phyloP scores from a whole-genome alignment of 1,140 invertebrate species.

The Bombus difficillimus region DNA sequence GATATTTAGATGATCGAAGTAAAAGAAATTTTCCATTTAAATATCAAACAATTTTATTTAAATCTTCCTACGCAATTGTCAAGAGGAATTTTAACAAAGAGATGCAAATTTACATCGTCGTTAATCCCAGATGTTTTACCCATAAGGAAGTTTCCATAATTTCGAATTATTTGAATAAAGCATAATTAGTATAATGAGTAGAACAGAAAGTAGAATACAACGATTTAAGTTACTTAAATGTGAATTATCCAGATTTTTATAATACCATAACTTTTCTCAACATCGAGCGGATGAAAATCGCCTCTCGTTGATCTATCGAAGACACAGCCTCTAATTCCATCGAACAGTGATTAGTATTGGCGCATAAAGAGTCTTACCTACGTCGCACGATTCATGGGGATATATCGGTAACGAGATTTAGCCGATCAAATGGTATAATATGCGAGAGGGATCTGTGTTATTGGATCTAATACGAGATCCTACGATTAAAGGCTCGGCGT shows the following conservation, averaged over 20 bases:
- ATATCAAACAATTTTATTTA: no score
- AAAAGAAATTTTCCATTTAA: no score
- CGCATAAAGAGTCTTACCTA: slow-evolving; percentile 6
- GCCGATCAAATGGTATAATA: neutral
- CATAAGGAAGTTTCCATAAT: no score
- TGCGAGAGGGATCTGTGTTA: neutral
- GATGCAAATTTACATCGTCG: no score
- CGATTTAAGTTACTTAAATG: neutral
- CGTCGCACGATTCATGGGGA: neutral
- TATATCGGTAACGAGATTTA: slow-evolving; percentile 26
- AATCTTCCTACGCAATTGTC: no score
- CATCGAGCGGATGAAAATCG: neutral
- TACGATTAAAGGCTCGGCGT: neutral
- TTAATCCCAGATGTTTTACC: no score
- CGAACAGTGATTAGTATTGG: slow-evolving; percentile 27
- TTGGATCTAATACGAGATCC: neutral
- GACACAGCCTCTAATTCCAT: neutral
- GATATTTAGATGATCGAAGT: neutral
- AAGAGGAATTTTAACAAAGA: neutral
- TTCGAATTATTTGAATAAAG: no score
- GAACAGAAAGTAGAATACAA: no score
- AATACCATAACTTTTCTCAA: neutral
- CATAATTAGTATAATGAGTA: no score
- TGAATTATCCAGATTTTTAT: neutral
- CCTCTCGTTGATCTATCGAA: neutral